Evolutionary conservation across 1,140 invertebrate genomes (phyloP).

Genomic region (Melipona quadrifasciata): DNA sequence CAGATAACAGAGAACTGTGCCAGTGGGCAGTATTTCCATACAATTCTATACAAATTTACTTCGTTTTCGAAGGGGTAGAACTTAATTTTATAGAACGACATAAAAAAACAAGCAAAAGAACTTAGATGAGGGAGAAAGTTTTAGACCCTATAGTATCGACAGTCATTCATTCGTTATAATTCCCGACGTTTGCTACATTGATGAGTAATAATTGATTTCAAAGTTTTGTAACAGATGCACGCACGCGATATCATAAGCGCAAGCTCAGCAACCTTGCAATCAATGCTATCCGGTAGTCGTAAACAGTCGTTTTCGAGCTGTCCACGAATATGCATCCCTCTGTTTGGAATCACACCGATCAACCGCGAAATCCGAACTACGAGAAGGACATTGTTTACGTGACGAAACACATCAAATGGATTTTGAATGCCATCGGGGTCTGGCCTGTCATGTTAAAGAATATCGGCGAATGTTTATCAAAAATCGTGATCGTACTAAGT

Average conservation of each 20-base stretch:
- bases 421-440: conserved; percentile 51
- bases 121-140: too few relatives aligned
- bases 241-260: conserved; percentile 6
- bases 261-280: conserved; percentile 23
- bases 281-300: neutral
- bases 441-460: conserved; percentile 42
- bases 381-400: conserved; percentile 21
- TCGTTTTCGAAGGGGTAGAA: too few relatives aligned
- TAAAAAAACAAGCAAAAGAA: too few relatives aligned
- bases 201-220: neutral
- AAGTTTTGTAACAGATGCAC: neutral
- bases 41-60: too few relatives aligned
- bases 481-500: conserved; percentile 6
- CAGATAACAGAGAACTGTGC: too few relatives aligned
- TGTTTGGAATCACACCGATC: neutral
- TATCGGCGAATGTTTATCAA: neutral
- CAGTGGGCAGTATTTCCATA: too few relatives aligned
- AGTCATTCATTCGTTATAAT: neutral
- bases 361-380: conserved; percentile 19
- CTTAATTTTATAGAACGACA: too few relatives aligned
- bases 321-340: neutral
- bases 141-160: neutral
- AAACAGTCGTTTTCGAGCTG: conserved; percentile 9
- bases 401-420: conserved; percentile 32
- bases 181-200: neutral